Percentiles rank a stretch among this genome's conserved stretches.
These are phyloP conservation scores for Vanessa tameamea DNA, from an alignment of 1,140 invertebrate genomes.

Conservation along the genomic window DNA sequence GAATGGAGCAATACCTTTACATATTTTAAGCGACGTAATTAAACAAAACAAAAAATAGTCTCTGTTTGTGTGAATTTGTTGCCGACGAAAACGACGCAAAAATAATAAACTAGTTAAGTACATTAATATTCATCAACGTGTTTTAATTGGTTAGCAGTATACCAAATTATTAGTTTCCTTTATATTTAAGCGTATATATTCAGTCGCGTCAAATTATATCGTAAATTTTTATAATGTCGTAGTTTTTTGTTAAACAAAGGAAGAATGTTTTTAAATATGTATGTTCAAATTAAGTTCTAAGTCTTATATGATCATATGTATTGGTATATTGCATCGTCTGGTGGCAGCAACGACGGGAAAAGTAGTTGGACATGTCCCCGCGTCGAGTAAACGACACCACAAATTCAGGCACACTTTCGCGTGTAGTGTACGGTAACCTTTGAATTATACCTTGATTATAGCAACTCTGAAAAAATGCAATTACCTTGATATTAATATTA, in stretches of 20 bases:
- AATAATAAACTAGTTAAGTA: neutral
- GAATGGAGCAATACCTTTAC: no score
- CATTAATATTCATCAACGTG: constrained; percentile 2
- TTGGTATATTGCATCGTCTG: neutral
- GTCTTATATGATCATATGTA: neutral
- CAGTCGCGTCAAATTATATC: neutral
- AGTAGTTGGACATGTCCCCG: constrained; percentile 37
- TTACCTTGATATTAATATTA: no score
- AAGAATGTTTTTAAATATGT: no score
- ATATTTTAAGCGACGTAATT: no score
- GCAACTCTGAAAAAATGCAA: no score
- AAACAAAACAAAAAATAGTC: no score
- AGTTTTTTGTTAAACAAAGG: neutral
- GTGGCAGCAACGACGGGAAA: constrained; percentile 35
- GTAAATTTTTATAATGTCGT: neutral
- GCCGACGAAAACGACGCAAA: neutral
- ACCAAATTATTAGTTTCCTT: constrained; percentile 1
- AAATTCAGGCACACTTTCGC: constrained; percentile 34
- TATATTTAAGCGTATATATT: neutral
- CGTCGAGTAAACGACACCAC: constrained; percentile 20
- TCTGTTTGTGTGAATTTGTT: no score
- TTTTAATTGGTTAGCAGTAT: neutral
- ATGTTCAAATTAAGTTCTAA: neutral
- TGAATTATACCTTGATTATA: constrained; percentile 13
- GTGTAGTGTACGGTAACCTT: constrained; percentile 13